phyloP scores from a whole-genome alignment of 1,140 invertebrate genomes.

The Bombus soroeensis region DNA sequence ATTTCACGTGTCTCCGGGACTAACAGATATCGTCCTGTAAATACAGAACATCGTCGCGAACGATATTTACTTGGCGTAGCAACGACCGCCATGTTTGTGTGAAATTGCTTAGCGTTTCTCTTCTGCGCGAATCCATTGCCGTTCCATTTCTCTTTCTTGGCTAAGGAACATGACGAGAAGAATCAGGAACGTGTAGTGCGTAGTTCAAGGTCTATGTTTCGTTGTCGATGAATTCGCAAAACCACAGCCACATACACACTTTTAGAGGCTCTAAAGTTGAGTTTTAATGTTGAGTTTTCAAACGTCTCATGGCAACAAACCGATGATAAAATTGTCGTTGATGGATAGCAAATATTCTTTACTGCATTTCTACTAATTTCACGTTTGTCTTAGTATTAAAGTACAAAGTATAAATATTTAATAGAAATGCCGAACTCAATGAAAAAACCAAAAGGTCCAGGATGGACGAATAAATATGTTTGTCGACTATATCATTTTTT shows the following conservation, averaged over 20 bases:
- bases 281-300: too few relatives aligned
- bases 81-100: slow-evolving; percentile 14
- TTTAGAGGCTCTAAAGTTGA: too few relatives aligned
- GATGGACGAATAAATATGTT: too few relatives aligned
- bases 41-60: slow-evolving; percentile 55
- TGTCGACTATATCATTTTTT: too few relatives aligned
- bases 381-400: too few relatives aligned
- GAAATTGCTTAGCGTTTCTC: slow-evolving; percentile 28
- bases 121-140: neutral
- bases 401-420: too few relatives aligned
- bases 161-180: neutral
- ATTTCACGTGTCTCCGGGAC: slow-evolving; percentile 60
- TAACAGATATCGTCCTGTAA: slow-evolving; percentile 66
- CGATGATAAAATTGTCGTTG: neutral
- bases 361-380: too few relatives aligned
- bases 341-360: neutral
- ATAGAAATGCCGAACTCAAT: too few relatives aligned
- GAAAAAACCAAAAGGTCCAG: too few relatives aligned
- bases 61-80: slow-evolving; percentile 50
- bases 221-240: neutral
- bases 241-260: too few relatives aligned
- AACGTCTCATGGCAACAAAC: too few relatives aligned
- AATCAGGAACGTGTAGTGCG: neutral
- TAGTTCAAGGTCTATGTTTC: neutral
- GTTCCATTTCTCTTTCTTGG: neutral